Evolutionary conservation across 2,113 vertebrate species (phyloP), one percentile per base, ranked within the genome.

Genomic region (Atrichornis clamosus): DNA sequence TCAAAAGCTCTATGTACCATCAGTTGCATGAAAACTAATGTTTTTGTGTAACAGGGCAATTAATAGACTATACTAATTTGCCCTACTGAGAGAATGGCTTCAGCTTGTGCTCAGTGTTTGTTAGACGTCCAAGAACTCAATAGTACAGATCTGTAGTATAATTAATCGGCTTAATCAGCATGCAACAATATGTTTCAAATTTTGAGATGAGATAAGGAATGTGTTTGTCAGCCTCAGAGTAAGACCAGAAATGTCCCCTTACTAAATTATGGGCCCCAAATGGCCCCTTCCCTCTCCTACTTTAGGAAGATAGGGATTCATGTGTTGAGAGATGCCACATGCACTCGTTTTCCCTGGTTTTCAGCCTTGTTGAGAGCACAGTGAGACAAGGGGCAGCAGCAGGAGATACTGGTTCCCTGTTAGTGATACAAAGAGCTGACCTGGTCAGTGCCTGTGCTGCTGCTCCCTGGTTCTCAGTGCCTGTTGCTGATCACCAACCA

Each of bases 381-480:
- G 26, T 10, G 33, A 73, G 28, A 41, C 22, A 32, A 37, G 33
- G 41, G 18, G 8, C 77, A 82, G 77, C 1, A 10, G 7, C 63
- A 93, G 49, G 74, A 73, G 62, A 13, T 18, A 5, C 5, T 35
- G 32, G 3, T 32, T 81, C 30, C 16, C 33, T 26, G 3, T 11
- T n/a, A 41, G 30, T 10, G 46, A 18, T 41, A 21, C 35, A 23
- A 33, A 46, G 53, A 59, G 33, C 24, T 65, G 62, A 30, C 10
- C 26, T 0, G 0, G 13, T 23, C 0, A 0, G 13, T 65, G 46
- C 14, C 79, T 15, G 10, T 64, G 41, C 52, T 76, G 46, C 24
- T 0, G 0, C 32, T 68, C 39, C 20, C 15, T 18, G 32, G 21
- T 22, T 26, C 39, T 56, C 60, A 5, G 19, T 52, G 67, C 26